Base-by-base conservation (phyloP, 2,888 invertebrate genomes). In the Thecophora atra region DNA sequence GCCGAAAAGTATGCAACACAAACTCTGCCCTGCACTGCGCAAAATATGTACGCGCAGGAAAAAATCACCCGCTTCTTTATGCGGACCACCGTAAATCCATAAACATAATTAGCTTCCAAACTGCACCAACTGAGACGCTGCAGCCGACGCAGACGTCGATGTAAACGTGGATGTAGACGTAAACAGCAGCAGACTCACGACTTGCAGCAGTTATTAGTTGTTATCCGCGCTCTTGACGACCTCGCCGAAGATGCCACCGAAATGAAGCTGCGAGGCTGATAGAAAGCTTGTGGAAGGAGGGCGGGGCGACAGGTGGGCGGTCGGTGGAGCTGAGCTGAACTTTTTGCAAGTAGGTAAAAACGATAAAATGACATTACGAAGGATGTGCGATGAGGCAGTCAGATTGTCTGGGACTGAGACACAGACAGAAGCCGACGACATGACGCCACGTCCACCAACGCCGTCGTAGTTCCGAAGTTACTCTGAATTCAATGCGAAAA, bases 71-170 rank as follows among this genome's bases (percentile, higher is more conserved):
- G 6, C 47, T 47, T 47, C 47, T n/a, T n/a, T 2, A 47, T 47
- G 15, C 47, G n/a, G 74, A 75, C 75, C 76, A 73, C 74, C 75
- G 76, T 78, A 78, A 78, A 76, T 78, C 82, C 82, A 79, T 83
- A 83, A 83, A 79, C 81, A 82, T 84, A 83, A 83, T 83, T 83
- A 83, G 83, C 83, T 83, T 83, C 80, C 80, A 79, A 82, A 82
- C 79, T 82, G 70, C 67, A 19, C 62, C 44, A 21, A 24, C 28
- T 15, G 17, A 17, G 47, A 13, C 42, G 70, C 21, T 52, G 62
- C 60, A 17, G 30, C 11, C 17, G 37, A 44, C n/a, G n/a, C n/a
- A n/a, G n/a, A n/a, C n/a, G n/a, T n/a, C n/a, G n/a, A n/a, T n/a
- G n/a, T n/a, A n/a, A n/a, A n/a, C n/a, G n/a, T n/a, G n/a, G n/a